Base-by-base conservation (phyloP, 2,113 vertebrate species). In the Bagarius yarrelli region DNA sequence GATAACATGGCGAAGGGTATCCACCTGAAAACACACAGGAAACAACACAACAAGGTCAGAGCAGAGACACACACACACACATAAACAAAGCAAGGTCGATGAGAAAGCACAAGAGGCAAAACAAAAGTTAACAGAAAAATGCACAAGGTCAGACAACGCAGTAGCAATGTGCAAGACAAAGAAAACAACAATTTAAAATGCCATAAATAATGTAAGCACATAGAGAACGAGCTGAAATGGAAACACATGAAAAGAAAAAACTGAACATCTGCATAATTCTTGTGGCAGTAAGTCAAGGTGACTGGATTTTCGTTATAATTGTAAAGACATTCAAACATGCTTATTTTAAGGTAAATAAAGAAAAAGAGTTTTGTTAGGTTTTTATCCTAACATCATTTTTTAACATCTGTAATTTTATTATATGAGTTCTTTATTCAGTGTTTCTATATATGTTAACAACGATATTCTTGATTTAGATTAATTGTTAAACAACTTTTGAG, bases 1-100 rank as follows among this genome's bases (percentile, higher is more conserved):
- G 97, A 99, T 99, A 98, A 99, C 98, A 96, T 98, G 98, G 96
- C 97, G 97, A 98, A 99, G 97, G 93, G 97, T 98, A 96, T 98
- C 98, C 96, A 99, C 97, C 98, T 99, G 95, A 92, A 96, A 95
- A 90, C 78, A 87, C 87, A 76, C 59, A 94, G 88, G 86, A 83
- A 85, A 91, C 81, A 91, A 90, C 87, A 89, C 84, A 86, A 87
- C 87, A 90, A 92, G 89, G 89, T 91, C 89, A 91, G 85, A 88
- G 82, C 78, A 83, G 80, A 81, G 55, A 70, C 60, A 32, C 78
- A 75, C 47, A 71, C 40, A 93, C 88, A 91, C 85, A 90, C 86
- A 81, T 57, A 85, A 77, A 85, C 72, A 77, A 74, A 73, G 40
- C 56, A 23, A 81, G 71, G 63, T 78, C 76, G 57, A 64, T 30